Evolutionary conservation across 2,797 vertebrate species (phyloP).

Genomic region (Kryptolebias ocellatus): DNA sequence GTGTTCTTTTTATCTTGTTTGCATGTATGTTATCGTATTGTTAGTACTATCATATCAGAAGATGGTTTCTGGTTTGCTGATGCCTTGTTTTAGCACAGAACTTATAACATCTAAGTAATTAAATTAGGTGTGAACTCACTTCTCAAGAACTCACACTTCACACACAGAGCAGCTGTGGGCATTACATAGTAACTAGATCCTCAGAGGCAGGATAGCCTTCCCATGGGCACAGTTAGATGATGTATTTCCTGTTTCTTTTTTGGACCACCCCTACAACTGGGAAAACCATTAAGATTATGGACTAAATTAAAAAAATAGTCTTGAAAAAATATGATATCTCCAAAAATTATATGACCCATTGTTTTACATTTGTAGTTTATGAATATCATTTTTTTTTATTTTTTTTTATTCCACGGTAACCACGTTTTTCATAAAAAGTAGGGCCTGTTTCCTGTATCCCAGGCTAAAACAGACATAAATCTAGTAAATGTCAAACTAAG

Average conservation of each 20-base stretch:
- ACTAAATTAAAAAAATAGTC: constrained; percentile 19
- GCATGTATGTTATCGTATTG: neutral
- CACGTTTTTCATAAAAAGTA: constrained; percentile 28
- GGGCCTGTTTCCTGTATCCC: constrained; percentile 43
- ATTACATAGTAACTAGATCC: constrained; percentile 50
- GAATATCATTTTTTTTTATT: neutral
- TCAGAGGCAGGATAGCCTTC: constrained; percentile 53
- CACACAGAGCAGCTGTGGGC: constrained; percentile 15
- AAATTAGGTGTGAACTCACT: neutral
- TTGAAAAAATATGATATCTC: constrained; percentile 19
- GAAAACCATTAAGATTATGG: constrained; percentile 32
- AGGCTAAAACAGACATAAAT: constrained; percentile 38
- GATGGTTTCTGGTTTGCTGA: neutral
- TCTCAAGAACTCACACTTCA: neutral
- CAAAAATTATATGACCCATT: constrained; percentile 12
- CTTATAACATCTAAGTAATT: neutral
- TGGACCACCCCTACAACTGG: constrained; percentile 45
- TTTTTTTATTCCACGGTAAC: neutral
- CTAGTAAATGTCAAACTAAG: constrained; percentile 31
- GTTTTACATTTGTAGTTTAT: constrained; percentile 14
- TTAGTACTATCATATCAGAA: neutral
- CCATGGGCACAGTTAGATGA: constrained; percentile 55
- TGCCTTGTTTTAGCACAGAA: neutral
- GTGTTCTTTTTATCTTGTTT: constrained; percentile 3
- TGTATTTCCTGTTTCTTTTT: constrained; percentile 73